Percentiles rank a stretch among this genome's conserved stretches.
Evolutionary conservation across 2,888 invertebrate genomes (phyloP).

Genomic region (Diadromus collaris): DNA sequence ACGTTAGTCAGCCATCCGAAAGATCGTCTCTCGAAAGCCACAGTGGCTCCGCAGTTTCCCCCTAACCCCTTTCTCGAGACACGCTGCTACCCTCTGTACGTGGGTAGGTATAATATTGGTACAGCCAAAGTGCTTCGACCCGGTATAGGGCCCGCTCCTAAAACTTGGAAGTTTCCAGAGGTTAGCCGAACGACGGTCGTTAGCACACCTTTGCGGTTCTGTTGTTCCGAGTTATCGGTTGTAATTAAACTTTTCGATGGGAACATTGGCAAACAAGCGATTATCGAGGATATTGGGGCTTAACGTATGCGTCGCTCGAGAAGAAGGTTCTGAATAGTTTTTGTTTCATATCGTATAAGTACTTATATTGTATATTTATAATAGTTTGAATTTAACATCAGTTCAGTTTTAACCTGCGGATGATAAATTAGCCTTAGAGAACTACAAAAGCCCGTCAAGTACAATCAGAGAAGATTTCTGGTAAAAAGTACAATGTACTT

Average conservation of each 20-base stretch:
- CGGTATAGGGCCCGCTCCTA: not conserved
- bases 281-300: not conserved
- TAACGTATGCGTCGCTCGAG: too few species aligned
- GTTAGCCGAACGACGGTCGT: not conserved
- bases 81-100: not conserved
- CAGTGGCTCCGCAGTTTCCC: not conserved
- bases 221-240: not conserved
- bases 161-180: slow-evolving; percentile 3
- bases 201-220: not conserved
- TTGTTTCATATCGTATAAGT: too few species aligned
- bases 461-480: too few species aligned
- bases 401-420: too few species aligned
- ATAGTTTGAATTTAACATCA: too few species aligned
- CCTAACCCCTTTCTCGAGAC: not conserved
- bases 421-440: too few species aligned
- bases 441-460: too few species aligned
- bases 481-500: too few species aligned
- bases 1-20: not conserved
- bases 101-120: slow-evolving; percentile 10
- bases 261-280: not conserved
- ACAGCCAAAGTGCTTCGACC: slow-evolving; percentile 5
- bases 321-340: too few species aligned
- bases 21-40: slow-evolving; percentile 7
- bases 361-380: too few species aligned
- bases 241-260: not conserved